Evolutionary conservation across 2,113 vertebrate species (phyloP).

Genomic region (Lepus europaeus): DNA sequence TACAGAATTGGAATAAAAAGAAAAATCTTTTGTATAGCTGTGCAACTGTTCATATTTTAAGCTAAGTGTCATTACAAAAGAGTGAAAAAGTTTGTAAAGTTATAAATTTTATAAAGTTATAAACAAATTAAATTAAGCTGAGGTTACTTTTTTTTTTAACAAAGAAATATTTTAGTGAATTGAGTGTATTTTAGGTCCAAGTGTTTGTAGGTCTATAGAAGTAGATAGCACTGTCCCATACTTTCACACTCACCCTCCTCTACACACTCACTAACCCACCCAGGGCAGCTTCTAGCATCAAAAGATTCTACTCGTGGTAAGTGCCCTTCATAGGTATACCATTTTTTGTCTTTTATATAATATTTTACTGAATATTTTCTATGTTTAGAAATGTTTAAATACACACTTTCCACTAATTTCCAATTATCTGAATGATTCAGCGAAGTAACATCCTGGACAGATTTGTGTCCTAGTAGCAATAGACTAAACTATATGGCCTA

Average conservation of each 20-base stretch:
- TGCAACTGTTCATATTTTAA: not conserved
- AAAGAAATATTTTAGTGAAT: not conserved
- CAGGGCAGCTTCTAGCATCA: not conserved
- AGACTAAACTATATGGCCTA: no score
- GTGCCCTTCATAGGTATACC: not conserved
- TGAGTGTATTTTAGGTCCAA: fast-evolving
- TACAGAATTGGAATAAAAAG: not conserved
- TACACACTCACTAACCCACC: not conserved
- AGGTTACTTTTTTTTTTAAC: not conserved
- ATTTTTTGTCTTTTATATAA: not conserved
- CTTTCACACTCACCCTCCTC: no score
- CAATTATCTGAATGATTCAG: fast-evolving
- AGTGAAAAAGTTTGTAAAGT: not conserved
- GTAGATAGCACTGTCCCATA: fast-evolving
- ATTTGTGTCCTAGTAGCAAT: not conserved
- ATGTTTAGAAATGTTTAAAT: not conserved
- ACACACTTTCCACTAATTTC: not conserved
- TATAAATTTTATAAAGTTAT: not conserved
- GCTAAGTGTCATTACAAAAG: not conserved
- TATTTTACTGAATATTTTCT: not conserved
- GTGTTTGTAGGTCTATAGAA: no score
- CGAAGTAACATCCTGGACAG: not conserved
- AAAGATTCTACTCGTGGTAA: fast-evolving
- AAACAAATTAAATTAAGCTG: not conserved
- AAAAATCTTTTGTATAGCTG: not conserved